phyloP scores from a whole-genome alignment of 1,140 invertebrate species.

The Centruroides sculpturatus region DNA sequence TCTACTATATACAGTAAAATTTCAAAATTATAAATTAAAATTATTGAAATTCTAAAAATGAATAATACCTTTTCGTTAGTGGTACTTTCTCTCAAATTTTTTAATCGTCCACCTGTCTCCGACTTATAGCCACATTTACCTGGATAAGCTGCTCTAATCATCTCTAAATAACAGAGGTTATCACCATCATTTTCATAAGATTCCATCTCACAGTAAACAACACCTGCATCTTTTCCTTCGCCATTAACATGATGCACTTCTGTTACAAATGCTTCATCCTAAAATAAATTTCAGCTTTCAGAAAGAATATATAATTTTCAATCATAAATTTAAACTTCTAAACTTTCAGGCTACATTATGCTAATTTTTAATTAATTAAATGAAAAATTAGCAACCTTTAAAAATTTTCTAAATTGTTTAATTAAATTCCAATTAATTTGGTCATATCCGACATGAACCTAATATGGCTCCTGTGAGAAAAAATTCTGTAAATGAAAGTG shows the following conservation, averaged over 20 bases:
- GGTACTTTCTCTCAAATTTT: slow-evolving; percentile 66
- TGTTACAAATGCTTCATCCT: slow-evolving; percentile 65
- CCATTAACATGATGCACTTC: slow-evolving; percentile 85
- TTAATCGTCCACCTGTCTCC: slow-evolving; percentile 67
- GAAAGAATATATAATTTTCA: too few species aligned
- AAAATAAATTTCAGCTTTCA: neutral
- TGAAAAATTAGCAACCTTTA: too few species aligned
- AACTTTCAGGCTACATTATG: too few species aligned
- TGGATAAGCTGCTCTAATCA: slow-evolving; percentile 56
- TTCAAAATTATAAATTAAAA: neutral
- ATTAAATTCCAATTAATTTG: too few species aligned
- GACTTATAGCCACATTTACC: slow-evolving; percentile 64
- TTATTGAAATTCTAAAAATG: neutral
- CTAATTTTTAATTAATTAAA: too few species aligned
- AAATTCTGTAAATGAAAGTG: too few species aligned
- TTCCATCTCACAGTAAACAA: slow-evolving; percentile 91
- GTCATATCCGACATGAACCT: too few species aligned
- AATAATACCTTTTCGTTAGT: slow-evolving; percentile 54
- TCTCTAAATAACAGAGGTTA: slow-evolving; percentile 39
- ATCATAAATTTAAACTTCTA: too few species aligned
- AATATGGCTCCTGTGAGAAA: too few species aligned
- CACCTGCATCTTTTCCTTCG: slow-evolving; percentile 73
- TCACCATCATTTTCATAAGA: slow-evolving; percentile 65
- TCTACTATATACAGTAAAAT: too few species aligned
- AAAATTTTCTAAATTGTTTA: too few species aligned